Conservation (phyloP, 2,888 invertebrate genomes). For the Trisateles emortualis region DNA sequence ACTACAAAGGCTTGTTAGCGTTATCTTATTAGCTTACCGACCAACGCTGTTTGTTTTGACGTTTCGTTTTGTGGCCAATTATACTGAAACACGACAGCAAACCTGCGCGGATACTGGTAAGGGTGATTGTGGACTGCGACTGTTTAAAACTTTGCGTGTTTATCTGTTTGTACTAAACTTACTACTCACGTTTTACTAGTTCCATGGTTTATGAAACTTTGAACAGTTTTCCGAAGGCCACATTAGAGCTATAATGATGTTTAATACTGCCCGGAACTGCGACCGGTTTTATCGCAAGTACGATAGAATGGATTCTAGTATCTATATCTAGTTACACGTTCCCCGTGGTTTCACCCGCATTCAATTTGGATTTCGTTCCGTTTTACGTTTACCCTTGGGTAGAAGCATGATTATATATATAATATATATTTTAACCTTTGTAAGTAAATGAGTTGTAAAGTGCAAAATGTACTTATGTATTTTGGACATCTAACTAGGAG, state of each 20-base stretch:
- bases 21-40: constrained; percentile 62
- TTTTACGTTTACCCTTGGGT: too few relatives aligned
- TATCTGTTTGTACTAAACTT: neutral
- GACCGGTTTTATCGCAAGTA: neutral
- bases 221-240: neutral
- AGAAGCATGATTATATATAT: too few relatives aligned
- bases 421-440: too few relatives aligned
- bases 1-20: constrained; percentile 57
- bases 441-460: too few relatives aligned
- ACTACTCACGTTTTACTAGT: too few relatives aligned
- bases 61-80: constrained; percentile 51
- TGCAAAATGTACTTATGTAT: too few relatives aligned
- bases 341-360: too few relatives aligned
- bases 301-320: neutral
- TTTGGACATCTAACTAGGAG: too few relatives aligned
- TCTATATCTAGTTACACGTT: neutral
- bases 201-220: neutral
- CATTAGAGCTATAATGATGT: neutral
- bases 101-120: constrained; percentile 2
- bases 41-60: constrained; percentile 51
- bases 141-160: neutral
- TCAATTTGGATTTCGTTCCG: too few relatives aligned
- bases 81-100: constrained; percentile 14
- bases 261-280: neutral
- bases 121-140: constrained; percentile 24